Base-by-base conservation (phyloP, 2,888 invertebrate genomes). In the Dexiosoma caninum region DNA sequence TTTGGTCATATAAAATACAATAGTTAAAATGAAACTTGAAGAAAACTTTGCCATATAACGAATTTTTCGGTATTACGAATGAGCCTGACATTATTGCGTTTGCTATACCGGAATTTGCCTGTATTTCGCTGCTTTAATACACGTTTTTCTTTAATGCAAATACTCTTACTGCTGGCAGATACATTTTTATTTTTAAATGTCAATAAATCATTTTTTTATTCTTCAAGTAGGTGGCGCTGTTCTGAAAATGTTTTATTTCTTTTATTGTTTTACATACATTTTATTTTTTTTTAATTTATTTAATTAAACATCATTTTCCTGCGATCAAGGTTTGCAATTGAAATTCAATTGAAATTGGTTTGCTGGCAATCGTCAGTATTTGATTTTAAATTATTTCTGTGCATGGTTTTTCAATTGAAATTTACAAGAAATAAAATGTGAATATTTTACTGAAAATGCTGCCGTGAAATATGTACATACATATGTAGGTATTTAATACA, bases 321-420 rank as follows among this genome's bases (percentile, higher is more conserved):
- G 59, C 49, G 79, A 70, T 75, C 75, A 75, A 75, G 75, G 75
- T 51, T 53, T 64, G 27, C 49, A 70, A 77, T 70, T 64, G 44
- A 69, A 57, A 19, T 30, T 40, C 16, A 57, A 64, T 59, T 69
- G 19, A 44, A 66, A 66, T 70, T 60, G 40, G 49, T 59, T 71
- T 80, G 62, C 21, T n/a, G 40, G 59, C 21, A 69, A 23, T 27
- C n/a, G 27, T 27, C 4, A 5, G 27, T 27, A 27, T 27, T 3
- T 27, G 6, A 19, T 35, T 7, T 14, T 2, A 5, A 2, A 27
- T 14, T 23, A 30, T 8, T 35, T 3, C 8, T 46, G 16, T 4
- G 23, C 8, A 14, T 40, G 21, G n/a, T 37, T 57, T 14, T 57
- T 40, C 37, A 66, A 35, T 66, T 30, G 21, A 37, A 37, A 51